Percentiles rank a stretch among this genome's conserved stretches.
Evolutionary conservation across 2,797 vertebrate genomes (phyloP).

Genomic region (Lacerta agilis): DNA sequence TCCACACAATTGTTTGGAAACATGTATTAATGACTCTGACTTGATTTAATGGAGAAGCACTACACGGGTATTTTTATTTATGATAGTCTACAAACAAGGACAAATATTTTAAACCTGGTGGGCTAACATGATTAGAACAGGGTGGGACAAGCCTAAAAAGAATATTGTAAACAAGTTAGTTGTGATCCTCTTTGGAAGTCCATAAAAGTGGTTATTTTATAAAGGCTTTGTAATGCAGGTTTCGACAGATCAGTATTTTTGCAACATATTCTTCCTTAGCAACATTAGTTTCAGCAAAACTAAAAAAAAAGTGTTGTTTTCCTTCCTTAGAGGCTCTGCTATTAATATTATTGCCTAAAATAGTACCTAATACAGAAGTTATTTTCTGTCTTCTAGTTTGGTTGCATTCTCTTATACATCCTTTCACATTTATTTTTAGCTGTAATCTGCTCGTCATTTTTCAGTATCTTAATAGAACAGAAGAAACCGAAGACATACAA

Average conservation of each 20-base stretch:
- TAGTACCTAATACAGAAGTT: slow-evolving; percentile 8
- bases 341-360: slow-evolving; percentile 43
- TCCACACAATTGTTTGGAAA: not conserved
- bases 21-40: not conserved
- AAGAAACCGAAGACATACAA: not conserved
- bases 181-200: slow-evolving; percentile 13
- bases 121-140: slow-evolving; percentile 27
- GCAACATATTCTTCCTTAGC: slow-evolving; percentile 10
- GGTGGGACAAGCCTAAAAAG: slow-evolving; percentile 11
- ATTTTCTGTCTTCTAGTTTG: slow-evolving; percentile 42
- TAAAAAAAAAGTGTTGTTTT: slow-evolving; percentile 13
- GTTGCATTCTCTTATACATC: slow-evolving; percentile 42
- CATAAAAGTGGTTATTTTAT: slow-evolving; percentile 36
- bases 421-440: slow-evolving; percentile 52
- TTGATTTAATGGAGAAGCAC: slow-evolving; percentile 19
- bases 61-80: slow-evolving; percentile 15
- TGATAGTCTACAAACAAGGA: slow-evolving; percentile 17
- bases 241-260: slow-evolving; percentile 17
- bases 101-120: slow-evolving; percentile 25
- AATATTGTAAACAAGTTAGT: slow-evolving; percentile 14
- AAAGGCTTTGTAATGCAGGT: not conserved
- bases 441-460: slow-evolving; percentile 26
- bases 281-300: slow-evolving; percentile 18
- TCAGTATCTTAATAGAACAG: not conserved
- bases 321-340: slow-evolving; percentile 31